Base-by-base conservation (phyloP, 1,140 invertebrate genomes). In the Drosophila malerkotliana region DNA sequence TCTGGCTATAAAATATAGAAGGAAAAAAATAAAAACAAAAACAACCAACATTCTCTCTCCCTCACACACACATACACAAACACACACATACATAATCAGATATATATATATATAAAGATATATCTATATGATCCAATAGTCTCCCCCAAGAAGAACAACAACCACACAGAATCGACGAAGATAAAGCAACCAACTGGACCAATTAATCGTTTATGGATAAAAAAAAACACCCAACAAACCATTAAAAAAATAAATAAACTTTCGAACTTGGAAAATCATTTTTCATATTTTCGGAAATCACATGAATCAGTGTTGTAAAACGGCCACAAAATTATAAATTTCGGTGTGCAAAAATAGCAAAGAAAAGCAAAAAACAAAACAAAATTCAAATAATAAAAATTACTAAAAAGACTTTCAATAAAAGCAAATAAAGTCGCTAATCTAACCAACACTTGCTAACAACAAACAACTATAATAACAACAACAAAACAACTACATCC, bases 201-300 rank as follows among this genome's bases (percentile, higher is more conserved):
- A 89, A 89, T 80, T 80, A 89, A 77, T 81, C 72, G 61, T 90
- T 90, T 80, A 87, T 87, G 78, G 78, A 80, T 74, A 66, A 48
- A 44, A 34, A 32, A 54, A 59, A 41, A 53, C 58, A 69, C 26
- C 12, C 21, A 21, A 21, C 21, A 21, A 21, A 21, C 21, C 21
- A 21, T 21, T 21, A 21, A 57, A 71, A 79, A 26, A 47, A 24
- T 10, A 18, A 10, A 47, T 47, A 37, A 77, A 41, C 51, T 55
- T 57, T 63, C 59, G 32, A 66, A 82, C 56, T 59, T 59, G 60
- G 45, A 67, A 67, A 64, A 41, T 18, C 6, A 18, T 44, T 44
- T 64, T 59, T 45, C 28, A 59, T 59, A 51, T 52, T 59, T 69
- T 71, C 55, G 59, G 28, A 49, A 39, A 56, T 18, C 14, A 12